A percentile compares a stretch with the other conserved stretches of the same genome.
Conservation (phyloP, 1,140 invertebrate genomes). For the Pogonomyrmex californicus region DNA sequence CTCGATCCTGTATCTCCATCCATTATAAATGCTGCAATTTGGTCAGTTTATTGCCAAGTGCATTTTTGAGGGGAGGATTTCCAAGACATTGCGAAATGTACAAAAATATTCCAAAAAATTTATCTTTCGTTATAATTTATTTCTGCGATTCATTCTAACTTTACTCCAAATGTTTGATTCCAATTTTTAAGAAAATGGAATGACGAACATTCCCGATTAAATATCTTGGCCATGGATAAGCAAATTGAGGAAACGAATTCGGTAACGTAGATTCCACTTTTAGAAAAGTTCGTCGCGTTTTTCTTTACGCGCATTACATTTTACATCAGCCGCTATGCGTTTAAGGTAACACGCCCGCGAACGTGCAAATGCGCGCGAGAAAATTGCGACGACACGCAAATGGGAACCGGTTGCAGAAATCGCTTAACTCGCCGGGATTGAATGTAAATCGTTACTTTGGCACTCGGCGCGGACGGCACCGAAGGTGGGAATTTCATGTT, state of each 20-base stretch:
- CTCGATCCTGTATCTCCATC: neutral
- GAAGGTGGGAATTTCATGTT: constrained; percentile 54
- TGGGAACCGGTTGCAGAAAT: constrained; percentile 38
- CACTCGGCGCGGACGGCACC: constrained; percentile 31
- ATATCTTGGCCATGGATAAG: neutral
- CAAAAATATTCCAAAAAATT: neutral
- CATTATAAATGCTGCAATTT: constrained; percentile 48
- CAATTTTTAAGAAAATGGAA: neutral
- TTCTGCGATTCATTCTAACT: neutral
- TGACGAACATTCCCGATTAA: neutral
- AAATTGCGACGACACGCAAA: constrained; percentile 49
- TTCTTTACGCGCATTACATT: neutral
- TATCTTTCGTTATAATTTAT: neutral
- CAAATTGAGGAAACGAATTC: neutral
- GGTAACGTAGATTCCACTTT: neutral
- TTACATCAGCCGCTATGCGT: constrained; percentile 2
- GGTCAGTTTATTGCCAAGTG: constrained; percentile 10
- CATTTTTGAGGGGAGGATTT: constrained; percentile 3
- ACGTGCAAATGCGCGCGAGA: constrained; percentile 32
- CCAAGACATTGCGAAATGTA: neutral
- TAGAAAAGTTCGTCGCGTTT: neutral
- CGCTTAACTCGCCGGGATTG: constrained; percentile 61
- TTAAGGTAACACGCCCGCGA: constrained; percentile 28
- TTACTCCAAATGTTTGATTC: neutral
- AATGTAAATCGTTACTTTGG: constrained; percentile 64